Evolutionary conservation across 2,888 invertebrate species (phyloP).

Genomic region (Acrocera orbiculus): DNA sequence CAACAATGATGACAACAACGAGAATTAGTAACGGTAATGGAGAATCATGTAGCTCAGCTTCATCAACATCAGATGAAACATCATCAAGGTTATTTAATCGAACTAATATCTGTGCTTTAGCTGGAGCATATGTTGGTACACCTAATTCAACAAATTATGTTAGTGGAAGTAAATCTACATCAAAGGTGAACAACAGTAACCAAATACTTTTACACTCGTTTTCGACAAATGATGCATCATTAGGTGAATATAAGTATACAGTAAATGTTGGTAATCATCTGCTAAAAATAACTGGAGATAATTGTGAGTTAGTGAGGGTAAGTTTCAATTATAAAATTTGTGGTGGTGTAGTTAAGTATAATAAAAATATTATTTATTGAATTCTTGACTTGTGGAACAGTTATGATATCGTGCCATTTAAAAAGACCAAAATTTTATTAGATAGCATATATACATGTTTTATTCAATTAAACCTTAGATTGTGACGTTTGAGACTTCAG

Average conservation of each 20-base stretch:
- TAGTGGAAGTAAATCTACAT: constrained; percentile 6
- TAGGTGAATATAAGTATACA: constrained; percentile 78
- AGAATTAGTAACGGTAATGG: constrained; percentile 23
- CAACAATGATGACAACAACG: constrained; percentile 31
- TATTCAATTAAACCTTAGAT: too few species aligned
- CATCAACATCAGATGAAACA: constrained; percentile 42
- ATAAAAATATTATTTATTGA: too few species aligned
- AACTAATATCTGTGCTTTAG: constrained; percentile 12
- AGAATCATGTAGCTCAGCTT: constrained; percentile 61
- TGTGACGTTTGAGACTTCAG: too few species aligned
- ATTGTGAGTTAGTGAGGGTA: constrained; percentile 71
- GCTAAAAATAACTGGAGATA: constrained; percentile 70
- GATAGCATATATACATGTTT: too few species aligned
- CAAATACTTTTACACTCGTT: constrained; percentile 50
- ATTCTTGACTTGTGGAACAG: too few species aligned
- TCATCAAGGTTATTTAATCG: constrained; percentile 23
- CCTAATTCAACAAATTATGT: constrained; percentile 14
- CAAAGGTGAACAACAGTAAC: constrained; percentile 4
- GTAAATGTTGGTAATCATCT: constrained; percentile 68
- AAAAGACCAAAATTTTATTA: too few species aligned
- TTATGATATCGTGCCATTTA: too few species aligned
- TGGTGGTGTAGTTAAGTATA: not conserved
- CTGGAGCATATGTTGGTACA: constrained; percentile 15
- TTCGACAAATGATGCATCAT: constrained; percentile 65
- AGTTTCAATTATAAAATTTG: constrained; percentile 15